A percentile compares a stretch with the other conserved stretches of the same genome.
phyloP scores from a whole-genome alignment of 2,888 invertebrate genomes.

The Graphium colonna region DNA sequence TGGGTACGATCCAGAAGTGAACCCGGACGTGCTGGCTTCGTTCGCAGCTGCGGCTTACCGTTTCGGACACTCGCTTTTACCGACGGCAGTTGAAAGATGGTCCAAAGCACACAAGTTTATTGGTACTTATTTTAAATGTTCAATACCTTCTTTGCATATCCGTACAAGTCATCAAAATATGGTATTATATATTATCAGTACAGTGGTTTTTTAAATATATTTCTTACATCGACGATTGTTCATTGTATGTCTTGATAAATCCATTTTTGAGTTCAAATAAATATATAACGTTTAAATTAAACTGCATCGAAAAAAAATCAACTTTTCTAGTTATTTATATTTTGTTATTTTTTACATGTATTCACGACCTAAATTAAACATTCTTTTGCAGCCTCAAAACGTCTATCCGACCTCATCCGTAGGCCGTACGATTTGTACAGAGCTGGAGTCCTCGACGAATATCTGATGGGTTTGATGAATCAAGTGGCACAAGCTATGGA shows the following conservation, averaged over 20 bases:
- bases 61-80: slow-evolving; percentile 93
- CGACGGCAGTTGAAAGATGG: slow-evolving; percentile 95
- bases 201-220: no score
- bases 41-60: slow-evolving; percentile 96
- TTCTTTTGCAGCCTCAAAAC: slow-evolving; percentile 86
- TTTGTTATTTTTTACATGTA: no score
- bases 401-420: slow-evolving; percentile 92
- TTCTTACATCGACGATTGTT: no score
- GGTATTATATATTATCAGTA: no score
- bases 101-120: slow-evolving; percentile 97
- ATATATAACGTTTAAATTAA: no score
- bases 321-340: no score
- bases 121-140: slow-evolving; percentile 82
- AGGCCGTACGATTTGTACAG: slow-evolving; percentile 94
- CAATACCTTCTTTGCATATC: no score
- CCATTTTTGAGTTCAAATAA: no score
- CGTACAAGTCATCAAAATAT: no score
- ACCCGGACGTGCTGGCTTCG: slow-evolving; percentile 93
- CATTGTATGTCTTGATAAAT: no score
- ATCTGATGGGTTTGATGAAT: slow-evolving; percentile 95
- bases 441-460: slow-evolving; percentile 94
- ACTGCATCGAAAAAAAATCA: no score
- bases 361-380: no score
- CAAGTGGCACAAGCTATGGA: slow-evolving; percentile 97
- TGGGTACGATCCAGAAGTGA: slow-evolving; percentile 90